Evolutionary conservation across 2,888 invertebrate species (phyloP), one percentile per base, ranked within the genome.

Genomic region (Hermaeophaga mercurialis): DNA sequence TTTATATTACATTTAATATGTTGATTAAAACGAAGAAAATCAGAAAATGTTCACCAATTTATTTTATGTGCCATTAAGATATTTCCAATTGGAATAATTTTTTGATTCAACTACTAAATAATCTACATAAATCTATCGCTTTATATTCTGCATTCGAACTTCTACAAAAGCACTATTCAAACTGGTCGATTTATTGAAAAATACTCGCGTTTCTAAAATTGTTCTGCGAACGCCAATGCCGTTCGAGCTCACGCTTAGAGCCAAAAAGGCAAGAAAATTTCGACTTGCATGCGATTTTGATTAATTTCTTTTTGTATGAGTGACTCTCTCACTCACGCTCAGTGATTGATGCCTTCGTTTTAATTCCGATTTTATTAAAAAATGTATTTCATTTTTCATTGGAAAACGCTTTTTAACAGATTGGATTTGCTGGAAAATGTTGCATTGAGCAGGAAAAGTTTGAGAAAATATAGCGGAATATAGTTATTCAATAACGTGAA

Each of bases 311-410:
- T 59, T 54, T 54, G 31, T 46, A 38, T 31, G 47, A 50, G 31
- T 41, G 33, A 41, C 50, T 41, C 33, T 33, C 50, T 50, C 50
- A 41, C 41, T 22, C n/a, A n/a, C 18, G 19, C 11, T 31, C 36
- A 9, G 41, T 56, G 59, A 56, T 56, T 56, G 56, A 56, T 59
- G 56, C 44, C 41, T 44, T 22, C 54, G 59, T 53, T 56, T 50
- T 59, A 54, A 56, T 54, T 50, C 38, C 45, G 46, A 50, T 56
- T 59, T 59, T 59, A 59, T 56, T 59, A 59, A 59, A 53, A 56
- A 48, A 31, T 55, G 26, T 59, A 49, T 49, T 55, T 49, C 45
- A 49, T 49, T 48, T 44, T 48, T 39, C 18, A 22, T n/a, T 11
- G 33, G 38, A 17, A 50, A 41, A 31, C 7, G 46, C 4, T 12